A percentile compares a stretch with the other conserved stretches of the same genome.
Conservation (phyloP, 2,888 invertebrate species). For the Drosophila diplacantha region DNA sequence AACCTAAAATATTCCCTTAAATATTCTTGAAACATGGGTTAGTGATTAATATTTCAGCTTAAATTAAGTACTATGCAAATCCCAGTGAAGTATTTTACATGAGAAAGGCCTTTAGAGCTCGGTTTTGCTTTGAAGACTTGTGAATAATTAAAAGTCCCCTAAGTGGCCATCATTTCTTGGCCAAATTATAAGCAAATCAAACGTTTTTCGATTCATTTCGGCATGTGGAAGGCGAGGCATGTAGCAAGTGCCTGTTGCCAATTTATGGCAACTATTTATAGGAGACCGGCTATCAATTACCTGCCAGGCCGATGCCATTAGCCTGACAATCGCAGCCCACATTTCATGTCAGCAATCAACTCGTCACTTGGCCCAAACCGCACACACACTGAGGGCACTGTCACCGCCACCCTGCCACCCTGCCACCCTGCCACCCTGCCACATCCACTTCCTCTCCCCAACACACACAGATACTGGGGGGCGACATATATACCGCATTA, state of each 20-base stretch:
- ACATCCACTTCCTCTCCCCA: constrained; percentile 18
- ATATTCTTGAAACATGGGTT: no score
- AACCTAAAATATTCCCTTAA: no score
- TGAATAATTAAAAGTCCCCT: neutral
- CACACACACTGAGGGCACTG: constrained; percentile 2
- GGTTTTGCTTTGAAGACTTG: neutral
- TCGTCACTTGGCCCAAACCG: constrained; percentile 20
- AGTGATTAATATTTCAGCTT: neutral
- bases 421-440: neutral
- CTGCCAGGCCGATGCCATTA: constrained; percentile 28
- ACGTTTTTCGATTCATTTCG: neutral
- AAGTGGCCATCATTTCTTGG: neutral
- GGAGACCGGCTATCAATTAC: constrained; percentile 24
- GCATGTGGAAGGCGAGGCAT: neutral
- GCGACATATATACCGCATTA: constrained; percentile 11
- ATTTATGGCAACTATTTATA: constrained; percentile 21
- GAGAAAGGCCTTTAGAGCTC: fast-evolving
- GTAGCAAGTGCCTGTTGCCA: neutral
- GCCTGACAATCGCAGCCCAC: constrained; percentile 27
- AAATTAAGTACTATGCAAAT: neutral
- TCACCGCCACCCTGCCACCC: constrained; percentile 11
- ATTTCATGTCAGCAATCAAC: constrained; percentile 35
- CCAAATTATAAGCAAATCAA: neutral
- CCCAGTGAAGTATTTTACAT: neutral
- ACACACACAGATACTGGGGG: constrained; percentile 7